A percentile compares a stretch with the other conserved stretches of the same genome.
Conservation (phyloP, 2,113 vertebrate genomes). For the Tyto alba region DNA sequence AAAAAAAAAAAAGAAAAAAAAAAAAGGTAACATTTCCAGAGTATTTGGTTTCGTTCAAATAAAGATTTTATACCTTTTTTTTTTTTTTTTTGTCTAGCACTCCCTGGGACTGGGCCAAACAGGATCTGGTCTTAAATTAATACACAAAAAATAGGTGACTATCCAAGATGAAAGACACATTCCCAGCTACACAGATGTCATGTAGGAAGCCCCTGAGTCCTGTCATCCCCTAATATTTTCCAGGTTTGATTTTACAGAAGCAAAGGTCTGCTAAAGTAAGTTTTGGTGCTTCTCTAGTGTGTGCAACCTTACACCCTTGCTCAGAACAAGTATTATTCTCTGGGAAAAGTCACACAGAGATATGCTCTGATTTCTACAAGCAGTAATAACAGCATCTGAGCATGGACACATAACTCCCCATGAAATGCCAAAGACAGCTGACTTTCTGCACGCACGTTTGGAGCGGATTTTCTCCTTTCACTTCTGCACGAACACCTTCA, state of each 20-base stretch:
- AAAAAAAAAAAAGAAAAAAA: background rate
- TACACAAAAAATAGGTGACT: background rate
- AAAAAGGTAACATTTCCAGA: background rate
- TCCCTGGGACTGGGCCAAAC: background rate
- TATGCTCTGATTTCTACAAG: background rate
- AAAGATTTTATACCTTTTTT: background rate
- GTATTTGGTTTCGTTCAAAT: background rate
- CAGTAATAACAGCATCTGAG: accelerated
- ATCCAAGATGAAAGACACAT: background rate
- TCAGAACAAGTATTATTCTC: background rate
- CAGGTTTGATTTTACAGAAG: background rate
- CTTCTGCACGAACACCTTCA: background rate
- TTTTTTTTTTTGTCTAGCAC: background rate
- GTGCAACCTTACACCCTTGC: accelerated
- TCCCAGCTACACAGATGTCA: background rate
- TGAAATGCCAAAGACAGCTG: background rate
- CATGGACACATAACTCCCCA: background rate
- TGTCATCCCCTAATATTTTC: background rate
- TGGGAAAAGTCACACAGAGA: background rate
- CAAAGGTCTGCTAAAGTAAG: background rate
- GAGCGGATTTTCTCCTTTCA: background rate
- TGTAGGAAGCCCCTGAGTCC: background rate
- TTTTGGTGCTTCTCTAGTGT: background rate
- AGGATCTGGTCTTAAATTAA: background rate
- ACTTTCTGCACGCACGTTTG: background rate